Evolutionary conservation across 1,140 invertebrate species (phyloP).

Genomic region (Xylocopa sonorina): DNA sequence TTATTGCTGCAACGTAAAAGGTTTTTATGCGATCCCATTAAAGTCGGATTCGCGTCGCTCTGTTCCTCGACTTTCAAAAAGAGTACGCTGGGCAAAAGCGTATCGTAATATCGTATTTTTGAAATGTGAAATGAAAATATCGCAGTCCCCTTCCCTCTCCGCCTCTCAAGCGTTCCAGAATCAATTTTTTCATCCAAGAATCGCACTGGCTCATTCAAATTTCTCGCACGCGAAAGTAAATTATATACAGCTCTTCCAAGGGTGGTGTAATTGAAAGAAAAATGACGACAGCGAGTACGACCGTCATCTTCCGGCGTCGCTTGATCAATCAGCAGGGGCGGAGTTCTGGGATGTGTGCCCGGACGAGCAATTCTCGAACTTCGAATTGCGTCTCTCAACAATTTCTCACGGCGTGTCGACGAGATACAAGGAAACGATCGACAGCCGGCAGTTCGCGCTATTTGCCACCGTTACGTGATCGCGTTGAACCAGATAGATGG

Average conservation of each 20-base stretch:
- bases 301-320: conserved; percentile 5
- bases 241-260: background rate
- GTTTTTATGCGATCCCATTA: no score
- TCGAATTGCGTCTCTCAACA: conserved; percentile 22
- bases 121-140: no score
- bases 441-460: conserved; percentile 42
- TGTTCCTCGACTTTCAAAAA: no score
- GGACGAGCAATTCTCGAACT: background rate
- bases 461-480: conserved; percentile 49
- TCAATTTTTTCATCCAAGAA: no score
- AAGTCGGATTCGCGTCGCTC: no score
- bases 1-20: no score
- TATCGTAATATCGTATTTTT: no score
- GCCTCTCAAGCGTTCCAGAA: no score
- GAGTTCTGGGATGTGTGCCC: conserved; percentile 8
- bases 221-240: background rate
- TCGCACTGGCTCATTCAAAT: no score
- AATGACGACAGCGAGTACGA: background rate
- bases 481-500: conserved; percentile 38
- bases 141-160: no score
- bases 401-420: conserved; percentile 22
- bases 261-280: background rate
- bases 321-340: conserved; percentile 25
- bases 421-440: conserved; percentile 41
- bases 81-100: no score